Percentiles rank a stretch among this genome's conserved stretches.
Conservation (phyloP, 1,140 invertebrate genomes). For the Calephelis virginiensis region DNA sequence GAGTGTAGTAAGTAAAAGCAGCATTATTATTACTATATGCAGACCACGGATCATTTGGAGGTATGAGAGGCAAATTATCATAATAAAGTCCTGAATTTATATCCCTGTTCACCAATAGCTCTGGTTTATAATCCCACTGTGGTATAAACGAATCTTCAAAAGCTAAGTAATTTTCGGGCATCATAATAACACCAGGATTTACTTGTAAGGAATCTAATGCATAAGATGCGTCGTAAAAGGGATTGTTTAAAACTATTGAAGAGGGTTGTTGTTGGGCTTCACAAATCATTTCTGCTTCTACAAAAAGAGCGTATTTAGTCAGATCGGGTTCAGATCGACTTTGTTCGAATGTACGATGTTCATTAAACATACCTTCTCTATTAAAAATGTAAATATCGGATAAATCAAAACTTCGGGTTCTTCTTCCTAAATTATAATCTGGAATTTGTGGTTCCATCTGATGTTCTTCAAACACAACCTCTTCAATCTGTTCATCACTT, state of each 20-base stretch:
- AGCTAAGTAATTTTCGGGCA: slow-evolving; percentile 73
- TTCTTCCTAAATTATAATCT: slow-evolving; percentile 44
- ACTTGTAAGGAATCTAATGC: slow-evolving; percentile 52
- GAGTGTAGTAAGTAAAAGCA: slow-evolving; percentile 58
- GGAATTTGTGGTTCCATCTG: slow-evolving; percentile 38
- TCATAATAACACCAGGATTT: slow-evolving; percentile 49
- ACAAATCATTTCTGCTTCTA: slow-evolving; percentile 60
- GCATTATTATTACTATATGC: slow-evolving; percentile 51
- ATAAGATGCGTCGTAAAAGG: slow-evolving; percentile 71
- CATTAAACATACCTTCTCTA: slow-evolving; percentile 40
- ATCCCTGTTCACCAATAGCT: slow-evolving; percentile 45
- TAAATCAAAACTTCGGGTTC: slow-evolving; percentile 68
- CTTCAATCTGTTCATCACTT: slow-evolving; percentile 42
- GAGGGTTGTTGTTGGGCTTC: slow-evolving; percentile 48
- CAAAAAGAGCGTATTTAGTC: slow-evolving; percentile 62
- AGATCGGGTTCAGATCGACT: slow-evolving; percentile 69
- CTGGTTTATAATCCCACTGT: slow-evolving; percentile 63
- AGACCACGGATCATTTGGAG: slow-evolving; percentile 68
- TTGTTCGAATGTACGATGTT: slow-evolving; percentile 34
- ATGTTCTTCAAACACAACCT: slow-evolving; percentile 35
- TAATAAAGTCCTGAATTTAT: slow-evolving; percentile 61
- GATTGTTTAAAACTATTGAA: slow-evolving; percentile 72
- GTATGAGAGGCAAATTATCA: slow-evolving; percentile 60
- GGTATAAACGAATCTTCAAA: slow-evolving; percentile 75
- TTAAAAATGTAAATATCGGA: slow-evolving; percentile 52